Base-by-base conservation (phyloP, 2,113 vertebrate species). In the Oryzias woworae region DNA sequence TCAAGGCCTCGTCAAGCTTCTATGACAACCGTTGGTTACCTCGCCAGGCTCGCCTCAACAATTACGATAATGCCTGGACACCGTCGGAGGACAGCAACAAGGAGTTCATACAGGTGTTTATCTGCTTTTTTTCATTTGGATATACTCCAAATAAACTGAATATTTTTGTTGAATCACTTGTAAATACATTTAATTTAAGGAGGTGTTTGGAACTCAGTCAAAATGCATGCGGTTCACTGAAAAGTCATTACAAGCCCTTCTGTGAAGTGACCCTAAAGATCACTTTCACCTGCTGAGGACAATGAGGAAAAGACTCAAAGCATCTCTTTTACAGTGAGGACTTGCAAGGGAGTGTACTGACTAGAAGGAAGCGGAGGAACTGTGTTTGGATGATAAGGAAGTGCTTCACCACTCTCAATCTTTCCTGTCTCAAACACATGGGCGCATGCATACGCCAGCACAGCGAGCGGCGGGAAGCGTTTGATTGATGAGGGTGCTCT, bases 41-140 rank as follows among this genome's bases (percentile, higher is more conserved):
- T 0, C 95, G 95, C 0, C 95, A 98, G 75, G 95, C 95, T 28
- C 94, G 97, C 7, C 96, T 98, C 66, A 96, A 98, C 71, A 96
- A 96, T 2, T 92, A 95, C 2, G 94, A 98, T 91, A 98, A 99
- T 0, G 97, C 94, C 73, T 98, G 97, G 97, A 98, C 97, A 0
- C 97, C 97, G 7, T 92, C 92, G 7, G 92, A 96, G 68, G 97
- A 98, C 85, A 97, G 93, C 90, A 95, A 92, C 93, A 98, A 93
- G 75, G 97, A 99, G 66, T 98, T 91, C 59, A 94, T 99, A 57
- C 97, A 99, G 96, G 97, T 98, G 41, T 53, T 26, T 13, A 5
- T 42, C 0, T 3, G 0, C 5, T 7, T 17, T 46, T 46, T 46
- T 47, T 2, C 4, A 12, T 12, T 36, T 36, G 10, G 8, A 36